Evolutionary conservation across 35 echinoderm and acorn worm genomes (phyloP).

Genomic region (Diadema setosum): DNA sequence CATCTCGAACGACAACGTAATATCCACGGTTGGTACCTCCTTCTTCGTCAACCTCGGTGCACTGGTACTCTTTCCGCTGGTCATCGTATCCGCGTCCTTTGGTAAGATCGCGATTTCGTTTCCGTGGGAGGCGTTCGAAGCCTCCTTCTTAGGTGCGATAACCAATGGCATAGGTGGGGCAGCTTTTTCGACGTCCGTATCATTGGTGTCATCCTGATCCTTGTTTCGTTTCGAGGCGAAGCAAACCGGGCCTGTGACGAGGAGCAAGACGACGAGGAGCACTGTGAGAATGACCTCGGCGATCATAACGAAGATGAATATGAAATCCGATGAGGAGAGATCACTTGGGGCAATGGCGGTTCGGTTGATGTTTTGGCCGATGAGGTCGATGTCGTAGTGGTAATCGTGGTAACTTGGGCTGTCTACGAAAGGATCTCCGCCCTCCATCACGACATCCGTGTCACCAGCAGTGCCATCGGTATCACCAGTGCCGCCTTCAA

Average conservation of each 20-base stretch:
- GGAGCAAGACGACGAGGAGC: neutral
- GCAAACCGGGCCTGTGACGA: neutral
- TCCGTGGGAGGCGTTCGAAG: no score
- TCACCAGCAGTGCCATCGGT: no score
- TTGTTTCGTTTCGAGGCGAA: neutral
- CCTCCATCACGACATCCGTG: neutral
- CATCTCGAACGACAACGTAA: neutral
- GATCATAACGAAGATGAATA: constrained; percentile 10
- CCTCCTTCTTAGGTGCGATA: neutral
- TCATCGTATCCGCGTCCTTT: neutral
- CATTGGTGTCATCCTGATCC: neutral
- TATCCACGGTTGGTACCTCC: neutral
- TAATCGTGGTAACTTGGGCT: neutral
- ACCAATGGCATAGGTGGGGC: neutral
- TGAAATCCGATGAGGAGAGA: neutral
- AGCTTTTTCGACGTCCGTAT: neutral
- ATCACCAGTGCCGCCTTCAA: neutral
- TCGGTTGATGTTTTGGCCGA: neutral
- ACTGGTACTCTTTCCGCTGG: neutral
- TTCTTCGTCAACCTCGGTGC: neutral
- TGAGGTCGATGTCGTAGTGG: neutral
- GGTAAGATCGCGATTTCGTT: no score
- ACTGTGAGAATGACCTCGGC: neutral
- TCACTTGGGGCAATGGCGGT: neutral
- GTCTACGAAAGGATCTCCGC: neutral